Base-by-base conservation (phyloP, 2,113 vertebrate genomes). In the Calyptommatus sinebrachiatus region DNA sequence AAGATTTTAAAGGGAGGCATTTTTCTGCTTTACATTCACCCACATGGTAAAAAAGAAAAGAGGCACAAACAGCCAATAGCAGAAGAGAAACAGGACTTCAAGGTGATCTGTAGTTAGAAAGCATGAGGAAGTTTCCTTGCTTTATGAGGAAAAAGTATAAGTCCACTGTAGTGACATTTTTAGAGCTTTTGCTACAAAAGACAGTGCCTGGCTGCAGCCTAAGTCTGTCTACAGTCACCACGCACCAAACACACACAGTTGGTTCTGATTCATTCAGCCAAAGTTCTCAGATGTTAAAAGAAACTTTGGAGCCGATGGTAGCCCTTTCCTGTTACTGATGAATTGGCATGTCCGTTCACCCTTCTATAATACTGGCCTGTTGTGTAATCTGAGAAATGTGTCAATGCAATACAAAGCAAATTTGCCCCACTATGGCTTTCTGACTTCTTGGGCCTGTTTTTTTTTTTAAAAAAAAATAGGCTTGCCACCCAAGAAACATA, bases 211-310 rank as follows among this genome's bases (percentile, higher is more conserved):
- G 35, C 35, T 41, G 35, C 35, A 41, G 35, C 5, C 35, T 41
- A 48, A 53, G 21, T 78, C 60, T 14, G 21, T 74, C 78, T 82
- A 80, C 57, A 46, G 35, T 81, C 50, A 74, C 26, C 65, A 78
- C 88, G 74, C 78, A 68, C 31, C 45, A 71, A 69, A 70, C 11
- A 75, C 73, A 82, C 86, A 68, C 83, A 82, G 90, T 81, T 68
- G 48, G 57, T 85, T 90, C 86, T 87, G 77, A 88, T 60, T 68
- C 78, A 46, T 84, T 86, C 76, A 57, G 53, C 53, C 18, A 83
- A 90, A 91, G 71, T 20, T 20, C 83, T 2, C 68, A 71, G n/a
- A 83, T 84, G 45, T 83, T 82, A 87, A 89, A 86, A 84, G 73
- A 20, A 77, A 92, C 88, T 45, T 89, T 80, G 7, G 18, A 60